Evolutionary conservation across 2,113 vertebrate species (phyloP).

Genomic region (Carassius carassius): DNA sequence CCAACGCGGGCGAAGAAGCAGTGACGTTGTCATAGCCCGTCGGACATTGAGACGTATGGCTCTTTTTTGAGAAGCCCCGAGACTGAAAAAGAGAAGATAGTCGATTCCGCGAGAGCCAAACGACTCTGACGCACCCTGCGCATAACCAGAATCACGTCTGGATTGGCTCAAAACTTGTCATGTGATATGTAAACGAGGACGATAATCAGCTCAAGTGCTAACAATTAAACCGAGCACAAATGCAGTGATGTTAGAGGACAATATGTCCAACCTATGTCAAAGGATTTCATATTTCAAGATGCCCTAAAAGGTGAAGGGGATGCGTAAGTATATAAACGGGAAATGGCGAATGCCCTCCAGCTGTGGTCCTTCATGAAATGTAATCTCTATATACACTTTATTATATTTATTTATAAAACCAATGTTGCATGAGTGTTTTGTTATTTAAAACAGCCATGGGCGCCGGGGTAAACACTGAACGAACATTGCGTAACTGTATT

Average conservation of each 20-base stretch:
- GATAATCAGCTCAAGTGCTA: slow-evolving; percentile 72
- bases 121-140: slow-evolving; percentile 83
- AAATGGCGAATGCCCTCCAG: background rate
- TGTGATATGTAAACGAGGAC: slow-evolving; percentile 93
- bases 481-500: background rate
- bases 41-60: slow-evolving; percentile 86
- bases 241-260: slow-evolving; percentile 64
- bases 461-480: background rate
- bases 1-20: slow-evolving; percentile 97
- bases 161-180: slow-evolving; percentile 84
- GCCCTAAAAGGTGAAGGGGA: slow-evolving; percentile 1
- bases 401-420: background rate
- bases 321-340: background rate
- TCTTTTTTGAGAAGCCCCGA: slow-evolving; percentile 92
- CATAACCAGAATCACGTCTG: slow-evolving; percentile 77
- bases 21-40: slow-evolving; percentile 98
- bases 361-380: slow-evolving; percentile 1
- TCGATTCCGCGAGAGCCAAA: slow-evolving; percentile 82
- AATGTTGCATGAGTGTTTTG: background rate
- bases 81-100: slow-evolving; percentile 81
- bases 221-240: slow-evolving; percentile 61
- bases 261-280: slow-evolving; percentile 4
- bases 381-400: background rate
- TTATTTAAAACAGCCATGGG: background rate
- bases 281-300: slow-evolving; percentile 38